Conservation (phyloP, 2,797 vertebrate genomes). For the Psittacula echo region DNA sequence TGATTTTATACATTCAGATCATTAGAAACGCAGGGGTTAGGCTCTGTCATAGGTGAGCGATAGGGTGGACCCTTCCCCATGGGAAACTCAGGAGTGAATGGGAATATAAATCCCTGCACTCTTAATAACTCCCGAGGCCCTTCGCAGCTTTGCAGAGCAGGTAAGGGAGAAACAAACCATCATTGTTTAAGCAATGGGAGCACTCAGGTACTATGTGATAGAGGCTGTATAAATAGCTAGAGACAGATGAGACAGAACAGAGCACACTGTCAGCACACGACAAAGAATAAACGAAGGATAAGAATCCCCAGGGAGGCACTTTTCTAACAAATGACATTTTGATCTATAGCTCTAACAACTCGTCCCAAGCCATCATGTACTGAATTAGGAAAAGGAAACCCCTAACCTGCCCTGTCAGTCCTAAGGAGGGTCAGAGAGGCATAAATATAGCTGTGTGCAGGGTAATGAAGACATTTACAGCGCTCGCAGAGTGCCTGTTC, state of each 20-base stretch:
- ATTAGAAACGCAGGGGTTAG: not conserved
- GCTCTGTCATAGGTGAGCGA: not conserved
- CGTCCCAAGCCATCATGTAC: not conserved
- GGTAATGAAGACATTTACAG: not conserved
- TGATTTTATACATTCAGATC: not conserved
- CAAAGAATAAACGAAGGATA: not conserved
- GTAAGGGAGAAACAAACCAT: not conserved
- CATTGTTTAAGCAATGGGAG: not conserved
- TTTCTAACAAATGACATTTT: conserved; percentile 23
- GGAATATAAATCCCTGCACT: not conserved
- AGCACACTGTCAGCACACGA: not conserved
- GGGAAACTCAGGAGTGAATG: fast-evolving
- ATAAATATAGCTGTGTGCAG: not conserved
- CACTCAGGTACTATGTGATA: not conserved
- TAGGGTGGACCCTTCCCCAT: not conserved
- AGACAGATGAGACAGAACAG: conserved; percentile 12
- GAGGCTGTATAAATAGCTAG: conserved; percentile 3
- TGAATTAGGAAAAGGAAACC: not conserved
- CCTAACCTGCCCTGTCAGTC: not conserved
- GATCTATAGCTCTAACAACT: conserved; percentile 36
- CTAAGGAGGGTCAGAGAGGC: not conserved
- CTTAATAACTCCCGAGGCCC: not conserved
- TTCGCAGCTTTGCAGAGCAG: fast-evolving
- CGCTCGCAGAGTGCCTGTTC: not conserved
- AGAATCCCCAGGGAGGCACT: not conserved